Evolutionary conservation across 1,140 invertebrate genomes (phyloP), one percentile per base, ranked within the genome.

Genomic region (Drosophila equinoxialis): DNA sequence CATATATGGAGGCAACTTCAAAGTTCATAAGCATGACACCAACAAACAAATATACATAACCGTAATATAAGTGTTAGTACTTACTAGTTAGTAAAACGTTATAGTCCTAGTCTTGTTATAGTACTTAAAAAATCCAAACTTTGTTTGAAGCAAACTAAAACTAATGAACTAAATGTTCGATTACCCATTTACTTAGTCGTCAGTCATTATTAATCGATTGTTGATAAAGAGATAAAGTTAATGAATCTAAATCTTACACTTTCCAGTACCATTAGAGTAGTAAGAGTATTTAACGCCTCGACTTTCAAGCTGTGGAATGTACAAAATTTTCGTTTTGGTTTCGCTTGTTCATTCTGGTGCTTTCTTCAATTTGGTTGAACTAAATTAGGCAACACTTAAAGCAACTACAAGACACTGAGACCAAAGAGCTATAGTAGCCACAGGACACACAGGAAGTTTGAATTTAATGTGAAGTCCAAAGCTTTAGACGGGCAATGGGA

Each of bases 321-420:
- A 2, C 23, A 14, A 6, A 6, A 65, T n/a, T 51, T 65, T 13
- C n/a, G 0, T 13, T 30, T 33, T 8, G 20, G 45, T 51, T 51
- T 60, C 39, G 10, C 39, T 35, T 30, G 30, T 30, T 30, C 30
- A 6, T 30, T 30, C 0, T 30, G 30, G 35, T 10, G 17, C 39
- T 26, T 70, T 64, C 63, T 65, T 54, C 37, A 39, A 39, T 70
- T 71, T 68, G 45, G 61, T 78, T 78, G 76, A 71, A 81, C 62
- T 81, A 76, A 81, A 77, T 79, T 79, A 79, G 79, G 79, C 71
- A 68, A 79, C 76, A 79, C 76, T 81, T 81, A 70, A 81, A 76
- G 76, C 76, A 71, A 63, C 71, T 74, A 65, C 58, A 33, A 74
- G 63, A 77, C 55, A 71, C 35, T 73, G 39, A 68, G 20, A 69